These are phyloP conservation scores for Rhinopomastus cyanomelas DNA, from an alignment of 2,113 vertebrate species.

Conservation along the genomic window DNA sequence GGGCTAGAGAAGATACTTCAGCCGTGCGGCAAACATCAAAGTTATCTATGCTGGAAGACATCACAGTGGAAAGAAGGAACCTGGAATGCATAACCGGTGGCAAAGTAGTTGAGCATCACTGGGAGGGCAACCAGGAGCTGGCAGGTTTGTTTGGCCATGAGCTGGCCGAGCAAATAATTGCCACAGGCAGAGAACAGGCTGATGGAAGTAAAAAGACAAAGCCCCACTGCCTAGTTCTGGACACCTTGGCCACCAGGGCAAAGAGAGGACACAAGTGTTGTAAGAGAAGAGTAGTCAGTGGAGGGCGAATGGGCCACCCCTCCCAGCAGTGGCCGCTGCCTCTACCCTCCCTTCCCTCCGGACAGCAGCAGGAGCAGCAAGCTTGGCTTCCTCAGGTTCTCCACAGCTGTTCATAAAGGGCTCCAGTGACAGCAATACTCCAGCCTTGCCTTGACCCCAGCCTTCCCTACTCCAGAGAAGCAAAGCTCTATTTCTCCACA, in stretches of 20 bases:
- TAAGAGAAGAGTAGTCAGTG: not conserved
- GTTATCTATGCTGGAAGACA: not conserved
- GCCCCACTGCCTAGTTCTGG: not conserved
- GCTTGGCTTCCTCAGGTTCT: not conserved
- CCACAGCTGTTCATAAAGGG: fast-evolving
- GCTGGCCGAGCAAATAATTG: not conserved
- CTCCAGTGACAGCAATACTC: not conserved
- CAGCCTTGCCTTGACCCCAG: not conserved
- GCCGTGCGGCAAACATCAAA: not conserved
- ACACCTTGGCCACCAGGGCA: not conserved
- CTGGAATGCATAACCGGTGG: not conserved
- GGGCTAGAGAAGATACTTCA: not conserved
- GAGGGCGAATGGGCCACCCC: not conserved
- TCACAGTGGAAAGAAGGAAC: not conserved
- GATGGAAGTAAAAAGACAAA: not conserved
- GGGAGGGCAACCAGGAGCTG: not conserved
- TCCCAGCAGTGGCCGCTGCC: not conserved
- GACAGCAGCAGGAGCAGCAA: not conserved
- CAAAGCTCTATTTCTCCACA: not conserved
- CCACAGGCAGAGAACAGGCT: not conserved
- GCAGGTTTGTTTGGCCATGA: not conserved
- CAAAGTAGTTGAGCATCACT: not conserved
- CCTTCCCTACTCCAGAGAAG: fast-evolving
- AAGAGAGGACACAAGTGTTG: not conserved
- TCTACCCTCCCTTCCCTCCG: not conserved